phyloP scores from a whole-genome alignment of 2,113 vertebrate species.

The Pitta sordida region DNA sequence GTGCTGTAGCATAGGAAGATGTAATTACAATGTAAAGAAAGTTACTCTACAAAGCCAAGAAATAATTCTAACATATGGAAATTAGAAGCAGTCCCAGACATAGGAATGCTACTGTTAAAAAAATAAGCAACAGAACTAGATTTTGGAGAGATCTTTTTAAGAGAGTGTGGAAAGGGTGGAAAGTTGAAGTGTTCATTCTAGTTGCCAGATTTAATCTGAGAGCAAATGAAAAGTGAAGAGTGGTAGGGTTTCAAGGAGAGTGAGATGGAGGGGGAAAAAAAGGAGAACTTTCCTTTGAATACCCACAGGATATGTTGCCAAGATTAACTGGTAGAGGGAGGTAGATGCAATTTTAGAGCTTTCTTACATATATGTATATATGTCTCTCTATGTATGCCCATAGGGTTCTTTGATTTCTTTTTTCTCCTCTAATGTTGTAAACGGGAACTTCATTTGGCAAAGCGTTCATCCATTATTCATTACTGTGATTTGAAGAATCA shows the following conservation, averaged over 20 bases:
- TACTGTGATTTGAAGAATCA: no score
- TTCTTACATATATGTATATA: neutral
- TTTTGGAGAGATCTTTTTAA: neutral
- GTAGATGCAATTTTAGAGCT: neutral
- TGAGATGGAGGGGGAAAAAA: no score
- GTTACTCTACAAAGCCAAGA: neutral
- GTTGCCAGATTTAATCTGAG: neutral
- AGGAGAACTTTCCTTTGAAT: no score
- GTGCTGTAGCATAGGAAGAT: neutral
- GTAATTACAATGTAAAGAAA: neutral
- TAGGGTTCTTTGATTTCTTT: neutral
- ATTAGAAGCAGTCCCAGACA: no score
- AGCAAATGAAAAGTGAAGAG: neutral
- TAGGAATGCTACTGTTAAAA: neutral
- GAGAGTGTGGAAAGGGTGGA: neutral
- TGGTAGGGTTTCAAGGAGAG: no score
- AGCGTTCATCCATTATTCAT: neutral
- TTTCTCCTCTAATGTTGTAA: neutral
- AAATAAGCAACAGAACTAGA: neutral
- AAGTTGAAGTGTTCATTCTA: neutral
- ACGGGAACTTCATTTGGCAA: neutral
- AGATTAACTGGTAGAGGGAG: neutral
- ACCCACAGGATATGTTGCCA: no score
- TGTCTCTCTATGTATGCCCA: no score
- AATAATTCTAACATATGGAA: neutral